A percentile compares a stretch with the other conserved stretches of the same genome.
Conservation (phyloP, 2,797 vertebrate species). For the Margarornis squamiger region DNA sequence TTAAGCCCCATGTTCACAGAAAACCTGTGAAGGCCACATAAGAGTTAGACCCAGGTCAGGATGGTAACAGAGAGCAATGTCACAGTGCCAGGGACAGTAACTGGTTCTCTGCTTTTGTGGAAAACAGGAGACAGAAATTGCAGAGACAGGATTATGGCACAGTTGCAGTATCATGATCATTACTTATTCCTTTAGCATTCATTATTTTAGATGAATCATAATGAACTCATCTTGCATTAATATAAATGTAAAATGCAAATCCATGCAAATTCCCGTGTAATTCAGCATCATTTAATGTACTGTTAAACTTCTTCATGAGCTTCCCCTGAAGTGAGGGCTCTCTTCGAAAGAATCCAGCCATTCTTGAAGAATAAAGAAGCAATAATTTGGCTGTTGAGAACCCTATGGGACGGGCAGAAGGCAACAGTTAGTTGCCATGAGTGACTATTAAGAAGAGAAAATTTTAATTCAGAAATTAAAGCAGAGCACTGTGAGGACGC, state of each 20-base stretch:
- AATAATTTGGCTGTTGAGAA: not conserved
- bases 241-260: constrained; percentile 54
- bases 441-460: constrained; percentile 2
- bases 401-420: not conserved
- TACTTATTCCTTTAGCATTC: constrained; percentile 39
- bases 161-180: not conserved
- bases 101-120: not conserved
- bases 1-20: not conserved
- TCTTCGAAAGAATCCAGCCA: not conserved
- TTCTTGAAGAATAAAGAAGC: not conserved
- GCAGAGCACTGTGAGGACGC: not conserved
- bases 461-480: constrained; percentile 3
- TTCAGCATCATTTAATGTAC: constrained; percentile 16
- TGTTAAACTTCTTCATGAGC: not conserved
- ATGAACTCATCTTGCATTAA: constrained; percentile 51
- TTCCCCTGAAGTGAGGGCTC: not conserved
- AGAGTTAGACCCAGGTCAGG: not conserved
- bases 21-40: not conserved
- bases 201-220: constrained; percentile 49
- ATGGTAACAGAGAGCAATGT: not conserved
- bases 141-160: not conserved
- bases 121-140: not conserved
- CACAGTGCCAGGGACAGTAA: not conserved
- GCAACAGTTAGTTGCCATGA: not conserved
- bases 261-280: constrained; percentile 37